Conservation (phyloP, 1,140 invertebrate genomes). For the Apis florea region DNA sequence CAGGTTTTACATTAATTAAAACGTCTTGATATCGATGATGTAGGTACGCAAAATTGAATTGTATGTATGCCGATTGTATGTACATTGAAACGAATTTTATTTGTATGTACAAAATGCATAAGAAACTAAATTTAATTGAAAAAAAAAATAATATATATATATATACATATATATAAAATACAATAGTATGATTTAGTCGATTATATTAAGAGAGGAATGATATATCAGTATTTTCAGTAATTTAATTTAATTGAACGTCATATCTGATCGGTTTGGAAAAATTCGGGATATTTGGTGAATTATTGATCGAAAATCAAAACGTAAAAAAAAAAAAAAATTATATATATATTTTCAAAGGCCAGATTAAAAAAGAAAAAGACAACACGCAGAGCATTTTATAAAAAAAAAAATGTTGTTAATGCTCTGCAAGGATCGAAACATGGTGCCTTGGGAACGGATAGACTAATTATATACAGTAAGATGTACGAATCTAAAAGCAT, state of each 20-base stretch:
- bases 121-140: background rate
- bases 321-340: no score
- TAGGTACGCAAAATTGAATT: background rate
- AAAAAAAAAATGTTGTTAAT: background rate
- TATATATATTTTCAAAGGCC: background rate
- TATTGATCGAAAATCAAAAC: background rate
- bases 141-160: no score
- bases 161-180: background rate
- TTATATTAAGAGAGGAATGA: background rate
- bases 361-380: constrained; percentile 4
- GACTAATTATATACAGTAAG: constrained; percentile 46
- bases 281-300: background rate
- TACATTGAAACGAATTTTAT: background rate
- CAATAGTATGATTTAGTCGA: constrained; percentile 13
- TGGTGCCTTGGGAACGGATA: constrained; percentile 47
- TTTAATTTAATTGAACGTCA: background rate
- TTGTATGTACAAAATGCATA: background rate
- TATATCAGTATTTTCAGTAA: background rate
- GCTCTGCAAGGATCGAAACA: constrained; percentile 35
- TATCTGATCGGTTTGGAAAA: background rate
- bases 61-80: background rate
- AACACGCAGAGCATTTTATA: background rate
- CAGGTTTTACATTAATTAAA: background rate
- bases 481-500: constrained; percentile 44
- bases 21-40: no score